Evolutionary conservation across 2,113 vertebrate species (phyloP).

Genomic region (Lonchura striata): DNA sequence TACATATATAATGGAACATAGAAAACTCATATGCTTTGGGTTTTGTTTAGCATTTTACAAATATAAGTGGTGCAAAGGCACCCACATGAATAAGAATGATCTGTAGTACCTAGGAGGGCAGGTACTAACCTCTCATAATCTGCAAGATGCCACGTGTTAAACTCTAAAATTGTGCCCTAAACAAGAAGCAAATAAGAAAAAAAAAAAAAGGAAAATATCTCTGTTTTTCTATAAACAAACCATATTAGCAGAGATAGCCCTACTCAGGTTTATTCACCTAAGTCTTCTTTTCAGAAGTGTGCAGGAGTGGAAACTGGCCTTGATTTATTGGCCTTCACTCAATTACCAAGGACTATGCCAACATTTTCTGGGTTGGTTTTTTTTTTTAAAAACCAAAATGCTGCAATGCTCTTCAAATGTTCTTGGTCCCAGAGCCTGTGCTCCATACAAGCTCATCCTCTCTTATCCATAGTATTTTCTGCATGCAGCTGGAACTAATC

Average conservation of each 20-base stretch:
- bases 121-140: background rate
- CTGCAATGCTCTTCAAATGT: background rate
- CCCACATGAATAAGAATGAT: background rate
- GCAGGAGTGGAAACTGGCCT: background rate
- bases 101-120: background rate
- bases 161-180: background rate
- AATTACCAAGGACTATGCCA: background rate
- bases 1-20: fast-evolving
- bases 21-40: background rate
- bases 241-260: background rate
- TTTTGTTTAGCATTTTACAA: background rate
- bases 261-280: background rate
- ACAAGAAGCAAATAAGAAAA: background rate
- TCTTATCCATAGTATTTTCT: background rate
- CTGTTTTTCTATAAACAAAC: background rate
- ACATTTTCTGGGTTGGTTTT: background rate
- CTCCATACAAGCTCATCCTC: background rate
- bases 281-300: background rate
- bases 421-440: background rate
- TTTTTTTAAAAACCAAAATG: background rate
- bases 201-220: background rate
- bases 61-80: background rate
- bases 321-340: background rate
- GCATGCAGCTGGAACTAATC: conserved; percentile 36
- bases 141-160: background rate